phyloP scores from a whole-genome alignment of 1,140 invertebrate genomes.

The Drosophila santomea region DNA sequence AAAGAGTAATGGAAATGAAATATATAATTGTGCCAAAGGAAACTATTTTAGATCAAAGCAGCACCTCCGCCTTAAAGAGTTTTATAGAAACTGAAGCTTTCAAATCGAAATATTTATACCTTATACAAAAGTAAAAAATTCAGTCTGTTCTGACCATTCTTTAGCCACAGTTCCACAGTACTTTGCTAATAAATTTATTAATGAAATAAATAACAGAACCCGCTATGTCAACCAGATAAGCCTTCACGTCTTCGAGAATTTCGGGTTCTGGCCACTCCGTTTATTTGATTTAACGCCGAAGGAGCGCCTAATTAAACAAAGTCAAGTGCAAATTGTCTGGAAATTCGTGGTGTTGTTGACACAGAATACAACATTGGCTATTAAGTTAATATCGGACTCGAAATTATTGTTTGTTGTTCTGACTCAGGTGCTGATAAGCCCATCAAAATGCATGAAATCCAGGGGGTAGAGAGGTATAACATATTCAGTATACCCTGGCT shows the following conservation, averaged over 20 bases:
- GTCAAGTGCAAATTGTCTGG: slow-evolving; percentile 42
- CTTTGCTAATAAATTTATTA: slow-evolving; percentile 14
- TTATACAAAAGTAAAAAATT: background rate
- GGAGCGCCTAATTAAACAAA: slow-evolving; percentile 33
- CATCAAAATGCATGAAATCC: slow-evolving; percentile 6
- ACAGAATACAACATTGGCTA: slow-evolving; percentile 17
- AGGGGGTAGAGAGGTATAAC: background rate
- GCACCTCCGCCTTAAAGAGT: no score
- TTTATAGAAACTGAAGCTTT: no score
- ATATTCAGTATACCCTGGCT: slow-evolving; percentile 24
- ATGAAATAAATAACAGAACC: background rate
- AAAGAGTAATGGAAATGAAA: background rate
- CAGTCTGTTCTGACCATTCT: background rate
- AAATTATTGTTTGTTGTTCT: slow-evolving; percentile 34
- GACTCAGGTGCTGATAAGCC: slow-evolving; percentile 37
- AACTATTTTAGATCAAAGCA: no score
- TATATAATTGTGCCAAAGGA: no score
- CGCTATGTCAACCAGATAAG: slow-evolving; percentile 9
- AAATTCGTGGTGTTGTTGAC: slow-evolving; percentile 23
- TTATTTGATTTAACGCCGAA: slow-evolving; percentile 30
- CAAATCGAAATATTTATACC: background rate
- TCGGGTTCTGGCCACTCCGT: background rate
- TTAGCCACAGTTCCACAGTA: background rate
- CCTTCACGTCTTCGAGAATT: background rate
- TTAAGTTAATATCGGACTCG: slow-evolving; percentile 38